Evolutionary conservation across 2,888 invertebrate genomes (phyloP), one percentile per base, ranked within the genome.

Genomic region (Stenodema calcarata): DNA sequence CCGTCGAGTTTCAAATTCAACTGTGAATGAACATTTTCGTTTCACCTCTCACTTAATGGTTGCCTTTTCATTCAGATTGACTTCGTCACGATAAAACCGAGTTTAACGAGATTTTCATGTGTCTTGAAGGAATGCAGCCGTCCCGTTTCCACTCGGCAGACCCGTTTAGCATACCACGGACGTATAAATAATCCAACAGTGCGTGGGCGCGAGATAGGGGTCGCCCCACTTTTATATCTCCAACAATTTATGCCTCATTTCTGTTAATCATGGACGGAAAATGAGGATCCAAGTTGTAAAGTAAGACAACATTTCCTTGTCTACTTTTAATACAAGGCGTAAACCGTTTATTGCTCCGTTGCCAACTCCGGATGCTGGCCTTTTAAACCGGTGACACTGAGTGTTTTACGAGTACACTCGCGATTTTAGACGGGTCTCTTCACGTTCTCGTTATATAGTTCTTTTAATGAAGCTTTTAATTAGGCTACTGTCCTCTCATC

Each of bases 241-340:
- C 18, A 35, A 35, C 23, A 42, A 78, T 78, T 78, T 78, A 78
- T 44, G 18, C 44, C 44, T 78, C 78, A 42, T 78, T 42, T 44
- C 47, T 44, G 42, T 78, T 78, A 78, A 78, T 78, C 47, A 78
- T 27, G 23, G 35, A 18, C 16, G 42, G 47, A 44, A 42, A 78
- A 78, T 44, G 78, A 78, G 78, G 78, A 78, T 27, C 27, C 78
- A 42, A 78, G 78, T 44, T 44, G 47, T 82, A 82, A 82, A 82
- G 27, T 47, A 47, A 70, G 82, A 82, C 82, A 70, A 42, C 82
- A 30, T 82, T 82, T 82, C 70, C 82, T 82, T 41, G 69, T 82
- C 62, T 62, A 82, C 62, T 82, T 82, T 82, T 69, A 69, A 69
- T 82, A 82, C 70, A 41, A 35, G 62, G 12, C 35, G 41, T 62